Evolutionary conservation across 2,888 invertebrate genomes (phyloP).

Genomic region (Spilarctia lutea): DNA sequence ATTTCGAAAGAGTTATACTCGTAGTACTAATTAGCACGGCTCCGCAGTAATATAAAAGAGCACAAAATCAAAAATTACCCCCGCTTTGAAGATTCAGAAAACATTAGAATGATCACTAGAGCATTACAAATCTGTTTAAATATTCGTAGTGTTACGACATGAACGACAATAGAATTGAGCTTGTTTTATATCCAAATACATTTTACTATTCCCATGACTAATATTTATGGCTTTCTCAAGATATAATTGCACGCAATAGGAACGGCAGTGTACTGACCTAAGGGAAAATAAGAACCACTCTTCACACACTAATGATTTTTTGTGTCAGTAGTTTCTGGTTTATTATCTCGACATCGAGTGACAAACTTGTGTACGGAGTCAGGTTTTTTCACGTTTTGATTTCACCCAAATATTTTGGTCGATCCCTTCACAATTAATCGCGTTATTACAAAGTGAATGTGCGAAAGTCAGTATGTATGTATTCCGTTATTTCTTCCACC

Average conservation of each 20-base stretch:
- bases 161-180: constrained; percentile 63
- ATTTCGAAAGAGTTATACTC: not conserved
- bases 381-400: constrained; percentile 34
- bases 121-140: constrained; percentile 57
- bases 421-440: constrained; percentile 60
- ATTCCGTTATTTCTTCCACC: constrained; percentile 55
- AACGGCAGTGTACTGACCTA: constrained; percentile 32
- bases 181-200: constrained; percentile 31
- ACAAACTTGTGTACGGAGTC: constrained; percentile 32
- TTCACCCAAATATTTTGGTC: constrained; percentile 58
- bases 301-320: constrained; percentile 16
- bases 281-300: constrained; percentile 28
- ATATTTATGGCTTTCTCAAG: constrained; percentile 41
- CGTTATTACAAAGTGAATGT: constrained; percentile 55
- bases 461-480: constrained; percentile 54
- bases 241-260: constrained; percentile 28
- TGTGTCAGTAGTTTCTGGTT: constrained; percentile 20
- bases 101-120: constrained; percentile 55
- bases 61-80: too few species aligned
- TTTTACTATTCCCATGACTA: constrained; percentile 49
- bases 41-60: too few species aligned
- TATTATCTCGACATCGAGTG: constrained; percentile 28
- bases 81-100: constrained; percentile 49
- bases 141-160: constrained; percentile 39
- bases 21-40: too few species aligned